Conservation (phyloP, 2,888 invertebrate genomes). For the Oligia strigilis region DNA sequence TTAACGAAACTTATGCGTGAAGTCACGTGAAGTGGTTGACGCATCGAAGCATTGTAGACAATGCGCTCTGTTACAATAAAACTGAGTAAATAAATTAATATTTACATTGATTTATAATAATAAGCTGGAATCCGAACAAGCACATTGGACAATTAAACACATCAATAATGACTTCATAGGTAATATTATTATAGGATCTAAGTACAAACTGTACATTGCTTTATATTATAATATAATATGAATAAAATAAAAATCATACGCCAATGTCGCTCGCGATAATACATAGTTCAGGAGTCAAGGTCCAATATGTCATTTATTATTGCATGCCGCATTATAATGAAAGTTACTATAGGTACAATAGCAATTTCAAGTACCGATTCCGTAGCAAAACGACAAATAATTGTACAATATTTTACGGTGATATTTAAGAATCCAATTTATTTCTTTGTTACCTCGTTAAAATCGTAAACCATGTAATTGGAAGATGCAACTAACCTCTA, state of each 20-base stretch:
- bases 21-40: conserved; percentile 47
- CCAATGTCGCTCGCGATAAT: conserved; percentile 39
- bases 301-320: conserved; percentile 41
- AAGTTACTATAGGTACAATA: conserved; percentile 38
- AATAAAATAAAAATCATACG: conserved; percentile 50
- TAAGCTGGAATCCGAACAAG: conserved; percentile 15
- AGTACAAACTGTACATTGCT: conserved; percentile 6
- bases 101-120: conserved; percentile 34
- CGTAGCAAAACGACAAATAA: conserved; percentile 37
- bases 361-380: conserved; percentile 19
- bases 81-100: conserved; percentile 42
- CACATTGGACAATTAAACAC: conserved; percentile 11
- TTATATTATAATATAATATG: conserved; percentile 7
- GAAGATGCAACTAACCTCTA: conserved; percentile 35
- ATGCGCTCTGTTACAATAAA: conserved; percentile 17
- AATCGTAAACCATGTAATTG: conserved; percentile 55
- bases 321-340: conserved; percentile 47
- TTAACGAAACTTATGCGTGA: conserved; percentile 13
- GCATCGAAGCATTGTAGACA: conserved; percentile 1
- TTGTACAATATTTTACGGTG: conserved; percentile 43
- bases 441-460: conserved; percentile 43
- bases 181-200: conserved; percentile 18
- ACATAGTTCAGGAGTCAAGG: conserved; percentile 59
- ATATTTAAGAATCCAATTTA: conserved; percentile 44
- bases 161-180: conserved; percentile 15